phyloP scores from a whole-genome alignment of 2,797 vertebrate genomes.

The Myiotriccus ornatus region DNA sequence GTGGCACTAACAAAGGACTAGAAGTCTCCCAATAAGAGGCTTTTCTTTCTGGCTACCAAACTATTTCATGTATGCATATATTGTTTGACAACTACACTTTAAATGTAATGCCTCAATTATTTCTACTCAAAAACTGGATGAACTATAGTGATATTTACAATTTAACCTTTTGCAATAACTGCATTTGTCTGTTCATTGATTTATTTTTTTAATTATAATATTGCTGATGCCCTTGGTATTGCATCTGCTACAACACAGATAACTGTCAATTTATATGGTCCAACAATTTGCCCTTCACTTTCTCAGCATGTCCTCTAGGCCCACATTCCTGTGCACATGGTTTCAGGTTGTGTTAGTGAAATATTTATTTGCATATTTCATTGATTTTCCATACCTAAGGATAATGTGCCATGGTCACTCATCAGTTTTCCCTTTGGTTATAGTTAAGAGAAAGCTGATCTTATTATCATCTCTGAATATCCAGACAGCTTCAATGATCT shows the following conservation, averaged over 20 bases:
- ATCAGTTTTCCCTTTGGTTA: constrained; percentile 7
- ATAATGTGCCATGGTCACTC: neutral
- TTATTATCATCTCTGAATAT: neutral
- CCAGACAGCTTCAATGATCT: neutral
- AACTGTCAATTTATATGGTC: neutral
- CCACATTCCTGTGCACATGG: neutral
- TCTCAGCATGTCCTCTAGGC: neutral
- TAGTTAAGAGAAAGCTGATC: neutral
- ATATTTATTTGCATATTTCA: constrained; percentile 15
- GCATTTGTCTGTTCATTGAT: neutral
- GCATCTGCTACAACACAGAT: neutral
- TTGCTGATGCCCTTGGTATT: neutral
- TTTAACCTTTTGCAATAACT: neutral
- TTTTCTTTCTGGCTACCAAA: neutral
- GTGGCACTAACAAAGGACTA: neutral
- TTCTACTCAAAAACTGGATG: neutral
- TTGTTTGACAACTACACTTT: neutral
- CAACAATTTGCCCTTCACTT: neutral
- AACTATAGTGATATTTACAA: neutral
- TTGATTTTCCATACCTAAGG: neutral
- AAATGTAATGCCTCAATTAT: neutral
- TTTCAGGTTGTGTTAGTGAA: neutral
- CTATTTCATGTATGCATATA: neutral
- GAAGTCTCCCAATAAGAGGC: neutral
- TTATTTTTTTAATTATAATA: neutral